Conservation (phyloP, 2,797 vertebrate species). For the Ambastaia sidthimunki region DNA sequence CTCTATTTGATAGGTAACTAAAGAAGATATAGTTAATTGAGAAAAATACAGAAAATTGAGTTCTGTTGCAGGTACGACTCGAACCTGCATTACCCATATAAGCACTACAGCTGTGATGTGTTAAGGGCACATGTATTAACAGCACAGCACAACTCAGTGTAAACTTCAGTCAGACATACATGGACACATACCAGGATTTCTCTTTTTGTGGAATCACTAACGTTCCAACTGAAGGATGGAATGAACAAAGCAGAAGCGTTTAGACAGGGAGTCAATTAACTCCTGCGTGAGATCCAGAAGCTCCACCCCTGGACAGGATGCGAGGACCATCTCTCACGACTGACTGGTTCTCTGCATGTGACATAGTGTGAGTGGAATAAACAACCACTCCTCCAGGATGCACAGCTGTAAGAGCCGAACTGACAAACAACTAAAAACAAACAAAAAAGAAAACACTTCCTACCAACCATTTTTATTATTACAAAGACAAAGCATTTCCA, state of each 20-base stretch:
- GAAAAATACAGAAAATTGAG: background rate
- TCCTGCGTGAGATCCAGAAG: conserved; percentile 81
- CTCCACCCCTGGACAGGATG: conserved; percentile 75
- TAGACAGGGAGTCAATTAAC: conserved; percentile 75
- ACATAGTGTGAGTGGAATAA: conserved; percentile 95
- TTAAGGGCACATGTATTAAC: background rate
- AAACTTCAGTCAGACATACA: conserved; percentile 68
- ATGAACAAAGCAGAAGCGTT: conserved; percentile 81
- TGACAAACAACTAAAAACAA: conserved; percentile 63
- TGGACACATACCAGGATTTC: conserved; percentile 89
- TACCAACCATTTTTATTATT: background rate
- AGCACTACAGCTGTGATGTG: background rate
- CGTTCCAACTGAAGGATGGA: conserved; percentile 75
- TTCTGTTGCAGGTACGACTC: background rate
- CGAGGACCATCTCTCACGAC: conserved; percentile 82
- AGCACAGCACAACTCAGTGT: background rate
- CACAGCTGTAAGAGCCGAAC: conserved; percentile 87
- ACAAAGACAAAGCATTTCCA: background rate
- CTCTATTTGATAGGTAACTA: background rate
- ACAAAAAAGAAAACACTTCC: background rate
- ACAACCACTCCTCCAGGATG: conserved; percentile 89
- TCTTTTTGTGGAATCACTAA: conserved; percentile 87
- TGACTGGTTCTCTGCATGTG: conserved; percentile 86
- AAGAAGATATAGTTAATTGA: background rate
- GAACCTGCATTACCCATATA: background rate